These are phyloP conservation scores for Morphnarchus princeps DNA, from an alignment of 2,113 vertebrate genomes.

Conservation along the genomic window DNA sequence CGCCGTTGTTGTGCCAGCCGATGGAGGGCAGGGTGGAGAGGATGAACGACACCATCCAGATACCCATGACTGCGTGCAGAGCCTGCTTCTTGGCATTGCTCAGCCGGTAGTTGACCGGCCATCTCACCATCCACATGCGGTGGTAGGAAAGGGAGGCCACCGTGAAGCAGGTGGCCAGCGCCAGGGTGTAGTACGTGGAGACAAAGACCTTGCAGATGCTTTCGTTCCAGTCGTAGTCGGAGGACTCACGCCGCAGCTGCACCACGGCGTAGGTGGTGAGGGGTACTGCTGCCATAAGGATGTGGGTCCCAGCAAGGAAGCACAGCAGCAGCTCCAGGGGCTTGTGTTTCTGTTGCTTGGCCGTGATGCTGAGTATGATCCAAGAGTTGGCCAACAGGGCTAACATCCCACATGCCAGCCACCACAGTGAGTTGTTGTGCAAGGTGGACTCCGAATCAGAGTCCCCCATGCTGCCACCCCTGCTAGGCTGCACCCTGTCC, in stretches of 20 bases:
- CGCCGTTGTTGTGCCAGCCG: constrained; percentile 82
- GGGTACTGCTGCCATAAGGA: constrained; percentile 81
- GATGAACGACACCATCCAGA: constrained; percentile 85
- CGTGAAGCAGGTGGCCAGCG: constrained; percentile 80
- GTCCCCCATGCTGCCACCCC: constrained; percentile 69
- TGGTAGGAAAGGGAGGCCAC: constrained; percentile 83
- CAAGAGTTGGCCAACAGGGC: constrained; percentile 81
- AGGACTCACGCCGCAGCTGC: constrained; percentile 78
- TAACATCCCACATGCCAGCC: constrained; percentile 81
- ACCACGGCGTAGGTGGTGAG: constrained; percentile 80
- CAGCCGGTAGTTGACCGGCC: constrained; percentile 82
- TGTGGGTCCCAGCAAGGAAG: constrained; percentile 80
- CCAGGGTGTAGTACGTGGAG: constrained; percentile 81
- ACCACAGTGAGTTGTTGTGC: constrained; percentile 78
- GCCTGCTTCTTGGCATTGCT: constrained; percentile 84
- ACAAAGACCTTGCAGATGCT: constrained; percentile 85
- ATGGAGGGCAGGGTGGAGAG: constrained; percentile 82
- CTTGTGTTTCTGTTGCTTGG: constrained; percentile 82
- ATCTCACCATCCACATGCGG: constrained; percentile 85
- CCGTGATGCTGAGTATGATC: constrained; percentile 83
- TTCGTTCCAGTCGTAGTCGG: constrained; percentile 80
- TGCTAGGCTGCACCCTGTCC: constrained; percentile 60
- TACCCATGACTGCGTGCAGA: constrained; percentile 78
- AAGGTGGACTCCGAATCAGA: constrained; percentile 74
- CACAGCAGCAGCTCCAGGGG: constrained; percentile 79